Base-by-base conservation (phyloP, 2,113 vertebrate species). In the Plecturocebus donacophilus region DNA sequence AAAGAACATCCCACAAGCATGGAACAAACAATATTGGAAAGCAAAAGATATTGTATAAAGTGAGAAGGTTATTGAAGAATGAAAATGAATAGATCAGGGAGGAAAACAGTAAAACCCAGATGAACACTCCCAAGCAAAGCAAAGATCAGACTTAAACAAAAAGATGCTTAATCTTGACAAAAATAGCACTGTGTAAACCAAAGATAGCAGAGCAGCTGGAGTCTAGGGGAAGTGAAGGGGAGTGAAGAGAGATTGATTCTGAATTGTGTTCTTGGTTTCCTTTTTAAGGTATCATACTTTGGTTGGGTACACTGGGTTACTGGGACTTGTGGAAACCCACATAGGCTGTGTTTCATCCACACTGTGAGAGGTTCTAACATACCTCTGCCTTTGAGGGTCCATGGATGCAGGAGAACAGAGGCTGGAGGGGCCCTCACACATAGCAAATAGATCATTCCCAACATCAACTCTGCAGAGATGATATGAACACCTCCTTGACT, bases 1-100 rank as follows among this genome's bases (percentile, higher is more conserved):
- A 96, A 97, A 95, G 96, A 97, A 97, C 91, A 87, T 88, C 84
- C 98, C 97, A 94, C 27, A n/a, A 98, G 96, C 95, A 96, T 49
- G 95, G 82, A 97, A 97, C 95, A 98, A 98, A 98, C 94, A 98
- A 94, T 91, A 95, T 4, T 21, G 76, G 92, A 58, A 97, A 71
- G 90, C 70, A 95, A 98, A 91, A 38, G 30, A 91, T 87, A 66
- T 4, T 40, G 73, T 49, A 79, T 45, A 73, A 76, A 58, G 81
- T 61, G 75, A 94, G 61, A 95, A 58, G 40, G 23, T 91, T 10
- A n/a, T 73, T 83, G 71, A 56, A 98, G 91, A 84, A 96, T 75
- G 98, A 98, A 71, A 98, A 94, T 21, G 93, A 87, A 96, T 35
- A 16, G 90, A 77, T 94, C 81, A 90, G 90, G 52, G 47, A 97